Percentiles rank a stretch among this genome's conserved stretches.
These are phyloP conservation scores for Phocides pigmalion DNA, from an alignment of 1,140 invertebrate species.

Conservation along the genomic window DNA sequence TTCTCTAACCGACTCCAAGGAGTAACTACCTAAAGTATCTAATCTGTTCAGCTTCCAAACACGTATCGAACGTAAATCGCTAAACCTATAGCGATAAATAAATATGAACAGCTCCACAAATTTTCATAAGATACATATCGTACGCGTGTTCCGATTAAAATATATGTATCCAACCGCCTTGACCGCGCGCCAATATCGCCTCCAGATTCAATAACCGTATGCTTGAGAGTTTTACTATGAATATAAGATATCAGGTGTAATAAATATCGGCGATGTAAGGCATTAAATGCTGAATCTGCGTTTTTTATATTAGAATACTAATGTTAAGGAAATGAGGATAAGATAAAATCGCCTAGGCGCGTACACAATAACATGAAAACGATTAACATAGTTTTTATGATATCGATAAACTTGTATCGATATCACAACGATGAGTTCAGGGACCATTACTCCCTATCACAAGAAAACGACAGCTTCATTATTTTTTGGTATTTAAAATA, in stretches of 20 bases:
- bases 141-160: slow-evolving; percentile 13
- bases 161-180: slow-evolving; percentile 1
- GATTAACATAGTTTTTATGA: too few species aligned
- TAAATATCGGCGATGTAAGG: neutral
- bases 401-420: too few species aligned
- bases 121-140: neutral
- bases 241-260: neutral
- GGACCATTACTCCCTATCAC: too few species aligned
- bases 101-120: slow-evolving; percentile 3
- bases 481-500: too few species aligned
- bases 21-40: neutral
- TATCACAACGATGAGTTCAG: too few species aligned
- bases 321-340: too few species aligned
- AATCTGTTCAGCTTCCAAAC: neutral
- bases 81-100: slow-evolving; percentile 23
- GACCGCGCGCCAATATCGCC: neutral
- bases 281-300: too few species aligned
- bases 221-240: neutral
- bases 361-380: too few species aligned
- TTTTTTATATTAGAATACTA: too few species aligned
- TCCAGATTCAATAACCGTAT: slow-evolving; percentile 12
- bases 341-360: too few species aligned
- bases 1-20: too few species aligned
- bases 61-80: slow-evolving; percentile 9
- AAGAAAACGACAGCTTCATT: too few species aligned